Evolutionary conservation across 2,888 invertebrate genomes (phyloP).

Genomic region (Clusia tigrina): DNA sequence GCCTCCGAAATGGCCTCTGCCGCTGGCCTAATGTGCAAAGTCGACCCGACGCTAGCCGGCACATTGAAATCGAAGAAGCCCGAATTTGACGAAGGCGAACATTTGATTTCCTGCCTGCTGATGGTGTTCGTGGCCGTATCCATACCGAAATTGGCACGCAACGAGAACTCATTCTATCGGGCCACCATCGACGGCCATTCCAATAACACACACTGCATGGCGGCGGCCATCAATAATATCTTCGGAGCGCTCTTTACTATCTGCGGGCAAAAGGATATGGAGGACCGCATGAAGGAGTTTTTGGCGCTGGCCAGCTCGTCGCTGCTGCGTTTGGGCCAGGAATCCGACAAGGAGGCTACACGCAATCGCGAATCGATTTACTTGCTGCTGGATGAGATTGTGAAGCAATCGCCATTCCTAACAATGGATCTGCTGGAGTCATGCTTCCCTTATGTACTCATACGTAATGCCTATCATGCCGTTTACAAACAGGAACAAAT

Average conservation of each 20-base stretch:
- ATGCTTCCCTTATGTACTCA: conserved; percentile 97
- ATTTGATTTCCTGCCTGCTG: conserved; percentile 89
- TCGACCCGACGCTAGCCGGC: conserved; percentile 92
- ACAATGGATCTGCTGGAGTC: conserved; percentile 99
- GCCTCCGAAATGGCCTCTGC: conserved; percentile 98
- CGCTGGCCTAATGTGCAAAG: conserved; percentile 91
- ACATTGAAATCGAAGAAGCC: conserved; percentile 89
- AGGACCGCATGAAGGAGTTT: conserved; percentile 97
- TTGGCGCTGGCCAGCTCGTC: conserved; percentile 93
- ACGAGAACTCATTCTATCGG: conserved; percentile 87
- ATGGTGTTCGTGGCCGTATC: conserved; percentile 99
- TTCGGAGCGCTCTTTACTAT: conserved; percentile 97
- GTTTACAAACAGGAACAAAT: conserved; percentile 88
- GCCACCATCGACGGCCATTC: conserved; percentile 91
- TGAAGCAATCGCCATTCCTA: conserved; percentile 96
- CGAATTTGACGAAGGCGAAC: conserved; percentile 90
- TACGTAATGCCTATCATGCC: conserved; percentile 97
- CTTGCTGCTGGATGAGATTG: conserved; percentile 94
- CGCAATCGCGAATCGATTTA: conserved; percentile 97
- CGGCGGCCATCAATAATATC: conserved; percentile 93
- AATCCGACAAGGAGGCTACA: conserved; percentile 92
- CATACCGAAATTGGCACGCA: conserved; percentile 91
- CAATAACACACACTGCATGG: conserved; percentile 99
- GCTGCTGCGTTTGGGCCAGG: conserved; percentile 90
- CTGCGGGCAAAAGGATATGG: conserved; percentile 94